Evolutionary conservation across 2,797 vertebrate species (phyloP).

Genomic region (Sebastes wilsoni): DNA sequence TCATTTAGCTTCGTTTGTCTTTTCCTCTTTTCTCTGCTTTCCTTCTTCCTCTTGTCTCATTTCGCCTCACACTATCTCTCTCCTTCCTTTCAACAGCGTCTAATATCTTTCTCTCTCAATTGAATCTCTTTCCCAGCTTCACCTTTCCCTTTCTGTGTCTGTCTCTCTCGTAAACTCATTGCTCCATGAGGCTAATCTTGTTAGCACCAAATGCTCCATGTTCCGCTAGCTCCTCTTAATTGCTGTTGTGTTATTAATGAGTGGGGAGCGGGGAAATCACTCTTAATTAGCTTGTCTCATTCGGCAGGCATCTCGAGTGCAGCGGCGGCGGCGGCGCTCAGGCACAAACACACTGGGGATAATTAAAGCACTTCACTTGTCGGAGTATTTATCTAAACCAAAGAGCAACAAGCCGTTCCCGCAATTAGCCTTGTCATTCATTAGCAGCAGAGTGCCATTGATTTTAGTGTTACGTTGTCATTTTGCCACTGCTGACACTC

Average conservation of each 20-base stretch:
- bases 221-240: conserved; percentile 93
- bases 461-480: conserved; percentile 89
- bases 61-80: conserved; percentile 9
- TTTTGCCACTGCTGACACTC: conserved; percentile 82
- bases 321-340: conserved; percentile 72
- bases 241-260: conserved; percentile 99
- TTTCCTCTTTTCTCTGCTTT: not conserved
- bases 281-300: conserved; percentile 98
- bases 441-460: conserved; percentile 85
- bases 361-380: conserved; percentile 96
- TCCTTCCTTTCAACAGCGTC: conserved; percentile 39
- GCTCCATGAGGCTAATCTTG: conserved; percentile 84
- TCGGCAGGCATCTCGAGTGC: conserved; percentile 90
- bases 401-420: conserved; percentile 89
- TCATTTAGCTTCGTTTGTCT: conserved; percentile 25
- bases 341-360: conserved; percentile 84
- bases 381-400: conserved; percentile 97
- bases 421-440: conserved; percentile 86
- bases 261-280: conserved; percentile 92
- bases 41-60: not conserved
- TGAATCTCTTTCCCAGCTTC: conserved; percentile 30
- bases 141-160: conserved; percentile 14
- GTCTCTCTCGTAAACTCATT: conserved; percentile 60
- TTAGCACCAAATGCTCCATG: conserved; percentile 87
- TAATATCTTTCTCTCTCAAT: conserved; percentile 42